Percentiles rank a stretch among this genome's conserved stretches.
Evolutionary conservation across 2,888 invertebrate genomes (phyloP).

Genomic region (Neelides folsomi): DNA sequence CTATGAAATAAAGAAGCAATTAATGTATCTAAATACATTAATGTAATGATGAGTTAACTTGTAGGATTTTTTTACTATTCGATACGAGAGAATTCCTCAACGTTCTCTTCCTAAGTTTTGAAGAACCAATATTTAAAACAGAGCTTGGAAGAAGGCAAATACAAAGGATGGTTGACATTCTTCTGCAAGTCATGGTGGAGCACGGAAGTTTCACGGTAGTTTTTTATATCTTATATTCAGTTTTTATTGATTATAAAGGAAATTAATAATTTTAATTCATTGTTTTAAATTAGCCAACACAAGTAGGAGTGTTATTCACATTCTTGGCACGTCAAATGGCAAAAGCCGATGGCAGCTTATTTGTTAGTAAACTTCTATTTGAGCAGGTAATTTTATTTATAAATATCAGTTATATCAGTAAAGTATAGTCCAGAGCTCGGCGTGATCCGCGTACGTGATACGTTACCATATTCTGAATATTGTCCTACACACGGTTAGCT

Average conservation of each 20-base stretch:
- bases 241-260: too few species aligned
- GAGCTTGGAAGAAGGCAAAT: conserved; percentile 57
- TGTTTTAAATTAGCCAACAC: conserved; percentile 40
- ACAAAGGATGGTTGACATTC: conserved; percentile 63
- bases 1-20: background rate
- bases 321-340: conserved; percentile 54
- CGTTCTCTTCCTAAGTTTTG: conserved; percentile 69
- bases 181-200: conserved; percentile 56
- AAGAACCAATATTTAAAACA: conserved; percentile 61
- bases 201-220: conserved; percentile 52
- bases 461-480: too few species aligned
- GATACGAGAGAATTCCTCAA: conserved; percentile 75
- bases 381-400: conserved; percentile 42
- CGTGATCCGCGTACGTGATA: too few species aligned
- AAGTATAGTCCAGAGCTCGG: too few species aligned
- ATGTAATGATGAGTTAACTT: conserved; percentile 16
- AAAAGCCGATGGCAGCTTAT: conserved; percentile 38
- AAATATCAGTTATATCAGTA: background rate
- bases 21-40: background rate
- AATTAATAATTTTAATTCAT: background rate
- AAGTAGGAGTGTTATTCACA: conserved; percentile 51
- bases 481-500: too few species aligned
- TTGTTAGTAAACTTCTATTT: conserved; percentile 44
- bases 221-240: conserved; percentile 17
- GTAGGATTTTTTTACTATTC: conserved; percentile 58